These are phyloP conservation scores for Silvanus unidentatus DNA, from an alignment of 2,888 invertebrate genomes.

Conservation along the genomic window DNA sequence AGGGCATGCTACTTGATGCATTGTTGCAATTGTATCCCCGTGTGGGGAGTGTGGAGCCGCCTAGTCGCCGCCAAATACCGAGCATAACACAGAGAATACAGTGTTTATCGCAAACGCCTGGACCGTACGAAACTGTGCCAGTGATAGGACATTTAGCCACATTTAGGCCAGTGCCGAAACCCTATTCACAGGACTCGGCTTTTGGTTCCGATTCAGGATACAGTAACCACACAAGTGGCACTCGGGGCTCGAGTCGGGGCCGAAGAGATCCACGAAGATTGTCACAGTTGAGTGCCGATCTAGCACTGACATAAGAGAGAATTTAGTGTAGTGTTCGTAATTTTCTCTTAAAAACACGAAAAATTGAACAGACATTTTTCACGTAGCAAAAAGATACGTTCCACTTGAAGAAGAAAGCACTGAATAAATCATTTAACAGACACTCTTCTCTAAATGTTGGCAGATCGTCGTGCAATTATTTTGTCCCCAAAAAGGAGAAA, in stretches of 20 bases:
- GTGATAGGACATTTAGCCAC: slow-evolving; percentile 57
- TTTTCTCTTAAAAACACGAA: not conserved
- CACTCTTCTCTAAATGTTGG: too few relatives aligned
- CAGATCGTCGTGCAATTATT: too few relatives aligned
- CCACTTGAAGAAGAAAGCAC: not conserved
- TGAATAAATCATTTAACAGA: not conserved
- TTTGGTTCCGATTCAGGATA: slow-evolving; percentile 82
- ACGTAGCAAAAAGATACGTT: too few relatives aligned
- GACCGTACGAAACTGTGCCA: slow-evolving; percentile 65
- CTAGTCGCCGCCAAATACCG: slow-evolving; percentile 40
- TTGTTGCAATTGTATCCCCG: slow-evolving; percentile 65
- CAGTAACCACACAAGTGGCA: slow-evolving; percentile 71
- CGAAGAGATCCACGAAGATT: slow-evolving; percentile 41
- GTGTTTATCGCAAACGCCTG: slow-evolving; percentile 42
- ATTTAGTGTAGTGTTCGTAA: slow-evolving; percentile 8
- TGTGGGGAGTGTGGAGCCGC: slow-evolving; percentile 59
- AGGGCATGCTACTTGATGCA: slow-evolving; percentile 72
- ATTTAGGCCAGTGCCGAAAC: slow-evolving; percentile 58
- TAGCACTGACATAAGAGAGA: slow-evolving; percentile 37
- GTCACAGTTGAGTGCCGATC: slow-evolving; percentile 45
- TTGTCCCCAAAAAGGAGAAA: too few relatives aligned
- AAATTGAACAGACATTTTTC: too few relatives aligned
- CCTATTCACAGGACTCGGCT: slow-evolving; percentile 67
- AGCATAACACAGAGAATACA: slow-evolving; percentile 45
- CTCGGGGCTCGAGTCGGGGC: slow-evolving; percentile 41